Conservation (phyloP, 2,113 vertebrate species). For the Coturnix japonica region DNA sequence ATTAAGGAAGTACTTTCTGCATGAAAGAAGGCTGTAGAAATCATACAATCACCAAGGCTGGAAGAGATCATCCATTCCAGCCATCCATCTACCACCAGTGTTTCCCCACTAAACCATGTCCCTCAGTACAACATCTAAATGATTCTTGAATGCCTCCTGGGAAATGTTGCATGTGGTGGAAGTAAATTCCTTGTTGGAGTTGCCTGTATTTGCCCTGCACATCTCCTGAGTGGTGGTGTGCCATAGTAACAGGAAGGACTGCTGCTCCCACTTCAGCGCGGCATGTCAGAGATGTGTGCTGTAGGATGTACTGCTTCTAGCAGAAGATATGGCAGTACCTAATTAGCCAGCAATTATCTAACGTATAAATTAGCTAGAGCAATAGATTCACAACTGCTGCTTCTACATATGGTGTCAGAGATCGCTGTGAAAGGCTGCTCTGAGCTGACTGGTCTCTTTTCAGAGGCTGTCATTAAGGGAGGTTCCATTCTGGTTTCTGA, state of each 20-base stretch:
- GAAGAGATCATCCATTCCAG: too few species aligned
- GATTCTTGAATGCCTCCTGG: too few species aligned
- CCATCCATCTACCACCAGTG: too few species aligned
- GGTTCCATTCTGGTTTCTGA: background rate
- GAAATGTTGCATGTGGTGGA: background rate
- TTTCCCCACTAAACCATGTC: too few species aligned
- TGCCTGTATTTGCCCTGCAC: fast-evolving
- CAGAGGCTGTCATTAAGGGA: background rate
- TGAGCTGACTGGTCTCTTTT: background rate
- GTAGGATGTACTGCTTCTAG: background rate
- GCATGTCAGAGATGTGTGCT: fast-evolving
- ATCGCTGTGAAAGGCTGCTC: background rate
- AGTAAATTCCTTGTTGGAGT: background rate
- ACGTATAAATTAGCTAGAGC: background rate
- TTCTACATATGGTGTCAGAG: background rate
- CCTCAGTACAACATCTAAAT: too few species aligned
- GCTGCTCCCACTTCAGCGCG: fast-evolving
- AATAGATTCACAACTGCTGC: background rate
- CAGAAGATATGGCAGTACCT: background rate
- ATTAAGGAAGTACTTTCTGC: background rate
- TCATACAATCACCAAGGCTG: too few species aligned
- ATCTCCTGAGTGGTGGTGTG: background rate
- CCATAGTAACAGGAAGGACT: background rate
- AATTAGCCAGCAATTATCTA: background rate
- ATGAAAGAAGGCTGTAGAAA: background rate